Evolutionary conservation across 2,797 vertebrate species (phyloP), one percentile per base, ranked within the genome.

Genomic region (Lates japonicus): DNA sequence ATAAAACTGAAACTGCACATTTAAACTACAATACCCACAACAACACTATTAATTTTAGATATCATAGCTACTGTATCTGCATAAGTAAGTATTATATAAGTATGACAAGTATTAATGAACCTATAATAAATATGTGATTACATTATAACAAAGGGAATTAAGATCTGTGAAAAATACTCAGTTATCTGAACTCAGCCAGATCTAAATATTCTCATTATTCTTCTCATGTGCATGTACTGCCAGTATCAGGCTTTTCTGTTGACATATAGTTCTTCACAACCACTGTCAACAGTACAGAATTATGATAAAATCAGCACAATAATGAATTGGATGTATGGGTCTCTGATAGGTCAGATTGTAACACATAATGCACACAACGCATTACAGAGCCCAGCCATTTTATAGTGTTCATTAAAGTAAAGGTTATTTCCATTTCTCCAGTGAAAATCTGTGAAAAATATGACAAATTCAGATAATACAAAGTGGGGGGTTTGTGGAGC

Each of bases 21-120:
- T 39, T 11, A 46, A 76, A 39, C 33, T 49, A 7, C 22, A 62
- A 78, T 33, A 49, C 1, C 20, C 25, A 71, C 69, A 39, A n/a
- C 70, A 52, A 17, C 58, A 66, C 2, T 54, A 58, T 61, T 22
- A 0, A 33, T 73, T 22, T 60, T 7, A 49, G 4, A 68, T 58
- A 67, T 66, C 80, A 83, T 54, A 81, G 77, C 74, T 65, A 14
- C 35, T 11, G 14, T 8, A 66, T 77, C 73, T 80, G 13, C n/a
- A 19, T 3, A 25, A 29, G 69, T 83, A 42, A 87, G 85, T 81
- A 82, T 29, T 29, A 29, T 29, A 29, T 29, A 29, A 29, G 25
- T 29, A 29, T 29, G 1, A 29, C 25, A 29, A 1, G 25, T 64
- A 54, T 35, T 33, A 11, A 62, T 25, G 3, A 49, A 72, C 29